These are phyloP conservation scores for Platyura marginata DNA, from an alignment of 1,140 invertebrate genomes.

Conservation along the genomic window DNA sequence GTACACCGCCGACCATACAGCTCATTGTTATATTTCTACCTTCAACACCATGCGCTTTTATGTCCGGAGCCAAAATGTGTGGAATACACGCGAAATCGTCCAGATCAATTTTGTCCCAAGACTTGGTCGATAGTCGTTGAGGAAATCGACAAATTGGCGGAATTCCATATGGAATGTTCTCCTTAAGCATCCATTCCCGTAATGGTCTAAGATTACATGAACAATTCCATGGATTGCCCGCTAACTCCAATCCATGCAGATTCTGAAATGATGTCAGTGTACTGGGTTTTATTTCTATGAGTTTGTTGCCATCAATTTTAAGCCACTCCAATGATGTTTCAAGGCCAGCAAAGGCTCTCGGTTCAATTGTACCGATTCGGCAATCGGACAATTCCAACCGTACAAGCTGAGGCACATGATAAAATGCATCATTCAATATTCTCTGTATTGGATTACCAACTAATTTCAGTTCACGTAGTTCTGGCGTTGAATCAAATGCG, in stretches of 20 bases:
- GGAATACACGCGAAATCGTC: constrained; percentile 68
- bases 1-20: constrained; percentile 48
- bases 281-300: constrained; percentile 40
- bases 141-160: constrained; percentile 49
- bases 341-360: constrained; percentile 50
- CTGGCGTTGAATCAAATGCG: constrained; percentile 44
- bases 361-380: constrained; percentile 41
- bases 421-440: constrained; percentile 49
- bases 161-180: constrained; percentile 51
- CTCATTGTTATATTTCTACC: constrained; percentile 54
- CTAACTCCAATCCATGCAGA: constrained; percentile 52
- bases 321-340: constrained; percentile 50
- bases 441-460: constrained; percentile 50
- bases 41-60: constrained; percentile 37
- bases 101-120: constrained; percentile 54
- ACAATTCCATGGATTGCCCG: constrained; percentile 67
- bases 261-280: constrained; percentile 44
- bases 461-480: constrained; percentile 54
- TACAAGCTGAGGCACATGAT: constrained; percentile 43
- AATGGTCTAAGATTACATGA: constrained; percentile 53
- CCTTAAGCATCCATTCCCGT: constrained; percentile 54
- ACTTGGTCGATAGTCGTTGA: constrained; percentile 31
- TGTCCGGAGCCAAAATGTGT: constrained; percentile 32
- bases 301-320: constrained; percentile 52
- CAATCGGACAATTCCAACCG: constrained; percentile 53